Conservation (phyloP, 2,888 invertebrate species). For the Nomada fucata region DNA sequence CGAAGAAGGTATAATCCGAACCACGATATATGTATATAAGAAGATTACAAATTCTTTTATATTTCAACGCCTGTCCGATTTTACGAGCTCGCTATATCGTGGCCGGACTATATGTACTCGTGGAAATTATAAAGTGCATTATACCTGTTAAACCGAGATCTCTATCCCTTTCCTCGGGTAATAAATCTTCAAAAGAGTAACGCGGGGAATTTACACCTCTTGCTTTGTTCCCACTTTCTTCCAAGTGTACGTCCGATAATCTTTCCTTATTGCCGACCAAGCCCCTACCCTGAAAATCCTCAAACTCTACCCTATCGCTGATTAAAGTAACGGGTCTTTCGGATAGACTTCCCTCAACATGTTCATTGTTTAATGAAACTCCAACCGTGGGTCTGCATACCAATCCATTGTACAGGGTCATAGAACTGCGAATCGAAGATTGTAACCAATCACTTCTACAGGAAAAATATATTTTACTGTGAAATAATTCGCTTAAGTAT, state of each 20-base stretch:
- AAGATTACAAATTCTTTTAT: background rate
- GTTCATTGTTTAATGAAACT: conserved; percentile 3
- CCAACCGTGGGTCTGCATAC: conserved; percentile 8
- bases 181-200: conserved; percentile 28
- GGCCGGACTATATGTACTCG: background rate
- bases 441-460: conserved; percentile 37
- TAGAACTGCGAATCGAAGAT: conserved; percentile 8
- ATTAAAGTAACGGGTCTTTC: background rate
- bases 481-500: background rate
- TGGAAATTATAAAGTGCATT: background rate
- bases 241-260: background rate
- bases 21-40: background rate
- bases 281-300: background rate
- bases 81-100: too few species aligned
- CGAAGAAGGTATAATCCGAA: background rate
- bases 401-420: conserved; percentile 10
- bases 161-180: conserved; percentile 16
- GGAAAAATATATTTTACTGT: background rate
- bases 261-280: conserved; percentile 11
- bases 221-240: conserved; percentile 2
- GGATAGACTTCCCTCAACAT: background rate
- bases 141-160: conserved; percentile 30
- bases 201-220: conserved; percentile 6
- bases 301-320: background rate
- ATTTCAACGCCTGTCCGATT: too few species aligned